phyloP scores from a whole-genome alignment of 2,797 vertebrate genomes.

The Acomys russatus region DNA sequence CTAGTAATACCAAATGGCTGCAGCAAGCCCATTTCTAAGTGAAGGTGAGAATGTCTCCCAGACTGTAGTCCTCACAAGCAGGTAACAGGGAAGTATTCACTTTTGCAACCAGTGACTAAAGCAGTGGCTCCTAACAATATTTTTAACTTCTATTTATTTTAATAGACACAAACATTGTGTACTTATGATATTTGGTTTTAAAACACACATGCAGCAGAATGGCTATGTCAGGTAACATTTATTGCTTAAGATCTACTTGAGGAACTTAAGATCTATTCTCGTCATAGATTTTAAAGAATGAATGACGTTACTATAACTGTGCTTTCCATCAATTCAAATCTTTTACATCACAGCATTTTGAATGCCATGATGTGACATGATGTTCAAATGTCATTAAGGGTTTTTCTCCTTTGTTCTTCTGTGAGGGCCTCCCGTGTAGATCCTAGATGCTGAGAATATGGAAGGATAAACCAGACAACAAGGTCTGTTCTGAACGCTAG shows the following conservation, averaged over 20 bases:
- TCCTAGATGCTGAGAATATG: background rate
- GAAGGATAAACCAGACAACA: background rate
- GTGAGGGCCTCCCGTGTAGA: background rate
- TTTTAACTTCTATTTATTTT: background rate
- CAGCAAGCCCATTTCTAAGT: background rate
- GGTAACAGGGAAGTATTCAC: background rate
- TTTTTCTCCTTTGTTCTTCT: background rate
- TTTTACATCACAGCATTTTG: background rate
- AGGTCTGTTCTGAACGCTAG: background rate
- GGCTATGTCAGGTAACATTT: background rate
- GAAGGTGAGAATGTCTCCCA: background rate
- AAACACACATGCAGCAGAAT: background rate
- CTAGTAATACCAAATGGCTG: background rate
- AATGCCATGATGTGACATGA: background rate
- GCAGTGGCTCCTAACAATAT: background rate
- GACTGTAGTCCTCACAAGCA: background rate
- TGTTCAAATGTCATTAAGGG: background rate
- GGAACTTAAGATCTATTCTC: background rate
- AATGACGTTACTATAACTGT: background rate
- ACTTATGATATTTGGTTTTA: background rate
- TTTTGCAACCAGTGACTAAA: conserved; percentile 25
- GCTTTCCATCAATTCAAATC: background rate
- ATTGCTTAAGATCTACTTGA: background rate
- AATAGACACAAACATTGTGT: background rate
- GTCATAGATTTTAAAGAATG: background rate